Evolutionary conservation across 53 echinoderm and acorn worm species (phyloP), one percentile per base, ranked within the genome.

Genomic region (Hippasteria phrygiana): DNA sequence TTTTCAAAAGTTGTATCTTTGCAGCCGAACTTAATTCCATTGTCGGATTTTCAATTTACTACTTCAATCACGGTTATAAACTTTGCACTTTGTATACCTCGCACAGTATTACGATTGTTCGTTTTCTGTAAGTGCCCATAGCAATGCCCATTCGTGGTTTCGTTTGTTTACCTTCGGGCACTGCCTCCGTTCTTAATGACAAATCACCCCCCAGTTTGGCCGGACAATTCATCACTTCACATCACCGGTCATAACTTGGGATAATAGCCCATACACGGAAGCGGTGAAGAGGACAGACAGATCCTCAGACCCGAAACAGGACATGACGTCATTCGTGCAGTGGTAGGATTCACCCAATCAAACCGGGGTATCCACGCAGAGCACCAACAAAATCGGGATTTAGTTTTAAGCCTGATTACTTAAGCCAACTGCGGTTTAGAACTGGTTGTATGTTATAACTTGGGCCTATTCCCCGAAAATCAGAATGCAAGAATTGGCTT

Each of bases 271-370:
- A 12, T 42, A 41, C 41, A 34, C 42, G 73, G 73, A 73, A 73
- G 73, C 73, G 73, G 73, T 73, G 43, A 2, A 73, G 22, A 16
- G 34, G 71, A 11, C 71, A 1, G 20, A 11, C 41, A 39, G 41
- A 41, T 7, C 41, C 42, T 73, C 43, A 42, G 40, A 73, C 73
- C n/a, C 26, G 73, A 26, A 73, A 34, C 73, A 7, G 73, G 35
- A 34, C 32, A 33, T 73, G 42, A 73, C 73, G 11, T 73, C 73
- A 73, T 42, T 22, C 73, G 1, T 40, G n/a, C 3, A 41, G 43
- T 42, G 73, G 43, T 24, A 14, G n/a, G n/a, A 73, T 12, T 42
- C 43, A 73, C 18, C 73, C 73, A 73, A 73, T 73, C 43, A 43
- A n/a, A 16, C 4, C 9, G 69, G n/a, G 73, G 43, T 40, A 43